Base-by-base conservation (phyloP, 1,140 invertebrate genomes). In the Globodera rostochiensis region DNA sequence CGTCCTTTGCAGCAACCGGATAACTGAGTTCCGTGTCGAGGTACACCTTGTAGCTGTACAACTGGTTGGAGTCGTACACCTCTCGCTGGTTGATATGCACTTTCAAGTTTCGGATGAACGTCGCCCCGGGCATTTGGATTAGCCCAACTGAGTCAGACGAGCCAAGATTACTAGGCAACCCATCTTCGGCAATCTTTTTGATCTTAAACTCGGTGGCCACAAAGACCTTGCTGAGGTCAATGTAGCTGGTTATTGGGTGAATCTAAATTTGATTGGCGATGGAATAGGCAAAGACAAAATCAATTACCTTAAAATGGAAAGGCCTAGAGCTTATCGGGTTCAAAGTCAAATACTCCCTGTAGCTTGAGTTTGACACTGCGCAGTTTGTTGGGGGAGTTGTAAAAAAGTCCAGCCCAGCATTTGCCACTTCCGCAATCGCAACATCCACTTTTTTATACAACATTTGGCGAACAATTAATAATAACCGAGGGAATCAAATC, bases 31-130 rank as follows among this genome's bases (percentile, higher is more conserved):
- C 75, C 13, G 57, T 60, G 66, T 45, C 57, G 19, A 66, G 25
- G 21, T 21, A 77, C 21, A 36, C 45, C 47, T 77, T 77, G 11
- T 77, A 77, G 5, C 64, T 49, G 45, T 57, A 57, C 21, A 77
- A n/a, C 13, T 66, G 69, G 53, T 77, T 77, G 5, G 60, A 67
- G 49, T 77, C 49, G 47, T 69, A 77, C 19, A 77, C 25, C 69
- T 77, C 60, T 8, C 60, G 53, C 19, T 70, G 64, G 64, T 77
- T 77, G 11, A 77, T 77, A 15, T 67, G 57, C 57, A 77, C 57
- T 47, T 60, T 47, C 45, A 47, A 15, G 45, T 75, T 75, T 5
- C 64, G 53, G 0, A 53, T 57, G 8, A 75, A 57, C 0, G 74
- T 75, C 6, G 36, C 25, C 1, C 74, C 74, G 64, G 64, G 53